Conservation (phyloP, 1,140 invertebrate species). For the Rhynchophorus ferrugineus region DNA sequence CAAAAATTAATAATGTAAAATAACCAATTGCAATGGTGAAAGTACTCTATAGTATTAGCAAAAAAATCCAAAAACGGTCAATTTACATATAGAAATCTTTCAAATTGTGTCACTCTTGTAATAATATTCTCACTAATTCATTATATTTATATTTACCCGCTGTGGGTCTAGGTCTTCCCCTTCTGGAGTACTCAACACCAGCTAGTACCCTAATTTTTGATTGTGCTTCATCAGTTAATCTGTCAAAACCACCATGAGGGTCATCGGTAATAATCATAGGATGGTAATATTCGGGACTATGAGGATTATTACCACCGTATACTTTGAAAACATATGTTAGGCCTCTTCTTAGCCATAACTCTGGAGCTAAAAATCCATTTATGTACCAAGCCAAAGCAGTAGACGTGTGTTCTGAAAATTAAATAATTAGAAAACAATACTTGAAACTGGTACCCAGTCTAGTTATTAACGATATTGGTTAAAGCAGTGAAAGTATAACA, state of each 20-base stretch:
- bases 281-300: conserved; percentile 81
- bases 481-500: too few relatives aligned
- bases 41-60: too few relatives aligned
- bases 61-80: too few relatives aligned
- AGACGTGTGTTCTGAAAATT: conserved; percentile 46
- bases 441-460: neutral
- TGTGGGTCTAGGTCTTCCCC: conserved; percentile 68
- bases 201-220: conserved; percentile 71
- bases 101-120: too few relatives aligned
- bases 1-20: too few relatives aligned
- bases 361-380: conserved; percentile 79
- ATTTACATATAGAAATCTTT: too few relatives aligned
- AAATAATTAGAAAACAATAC: neutral
- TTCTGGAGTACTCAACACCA: conserved; percentile 74
- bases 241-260: conserved; percentile 71
- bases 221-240: conserved; percentile 62
- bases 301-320: conserved; percentile 82
- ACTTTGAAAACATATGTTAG: conserved; percentile 77
- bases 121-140: too few relatives aligned
- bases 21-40: too few relatives aligned
- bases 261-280: conserved; percentile 88
- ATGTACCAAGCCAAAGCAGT: conserved; percentile 70
- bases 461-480: too few relatives aligned
- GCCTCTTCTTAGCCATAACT: conserved; percentile 78
- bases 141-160: conserved; percentile 57